A percentile compares a stretch with the other conserved stretches of the same genome.
These are phyloP conservation scores for Acanthoscelides obtectus DNA, from an alignment of 2,888 invertebrate genomes.

Conservation along the genomic window DNA sequence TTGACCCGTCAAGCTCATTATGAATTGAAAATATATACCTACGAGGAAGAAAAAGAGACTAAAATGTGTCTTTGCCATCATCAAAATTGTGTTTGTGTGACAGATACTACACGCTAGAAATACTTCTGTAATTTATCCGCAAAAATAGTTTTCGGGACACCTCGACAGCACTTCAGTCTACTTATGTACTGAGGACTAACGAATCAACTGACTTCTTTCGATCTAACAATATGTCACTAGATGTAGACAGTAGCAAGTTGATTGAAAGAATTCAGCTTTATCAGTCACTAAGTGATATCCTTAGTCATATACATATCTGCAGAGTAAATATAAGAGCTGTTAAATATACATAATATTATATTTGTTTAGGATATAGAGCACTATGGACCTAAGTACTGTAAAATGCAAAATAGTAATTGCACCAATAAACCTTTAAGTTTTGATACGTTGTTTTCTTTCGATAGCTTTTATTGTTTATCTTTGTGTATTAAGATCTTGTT, in stretches of 20 bases:
- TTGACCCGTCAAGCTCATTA: too few relatives aligned
- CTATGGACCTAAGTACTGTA: slow-evolving; percentile 9
- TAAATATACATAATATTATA: slow-evolving; percentile 17
- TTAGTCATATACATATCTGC: slow-evolving; percentile 43
- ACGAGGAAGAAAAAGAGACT: too few relatives aligned
- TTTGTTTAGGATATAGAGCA: slow-evolving; percentile 12
- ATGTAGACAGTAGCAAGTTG: not conserved
- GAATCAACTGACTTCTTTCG: not conserved
- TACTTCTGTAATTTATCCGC: not conserved
- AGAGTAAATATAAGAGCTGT: slow-evolving; percentile 4
- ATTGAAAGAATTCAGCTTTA: not conserved
- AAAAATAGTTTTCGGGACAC: not conserved
- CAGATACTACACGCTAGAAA: too few relatives aligned
- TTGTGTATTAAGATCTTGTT: too few relatives aligned
- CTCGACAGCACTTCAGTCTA: not conserved
- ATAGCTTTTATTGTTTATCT: too few relatives aligned
- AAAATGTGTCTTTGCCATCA: too few relatives aligned
- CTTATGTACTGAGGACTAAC: not conserved
- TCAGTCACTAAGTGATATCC: slow-evolving; percentile 33
- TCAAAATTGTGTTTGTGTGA: too few relatives aligned
- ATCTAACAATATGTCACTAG: not conserved
- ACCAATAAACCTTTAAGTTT: slow-evolving; percentile 14
- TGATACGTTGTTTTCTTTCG: too few relatives aligned
- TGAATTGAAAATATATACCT: too few relatives aligned
- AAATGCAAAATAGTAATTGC: slow-evolving; percentile 8